Percentiles rank a stretch among this genome's conserved stretches.
Evolutionary conservation across 1,140 invertebrate species (phyloP).

Genomic region (Riptortus pedestris): DNA sequence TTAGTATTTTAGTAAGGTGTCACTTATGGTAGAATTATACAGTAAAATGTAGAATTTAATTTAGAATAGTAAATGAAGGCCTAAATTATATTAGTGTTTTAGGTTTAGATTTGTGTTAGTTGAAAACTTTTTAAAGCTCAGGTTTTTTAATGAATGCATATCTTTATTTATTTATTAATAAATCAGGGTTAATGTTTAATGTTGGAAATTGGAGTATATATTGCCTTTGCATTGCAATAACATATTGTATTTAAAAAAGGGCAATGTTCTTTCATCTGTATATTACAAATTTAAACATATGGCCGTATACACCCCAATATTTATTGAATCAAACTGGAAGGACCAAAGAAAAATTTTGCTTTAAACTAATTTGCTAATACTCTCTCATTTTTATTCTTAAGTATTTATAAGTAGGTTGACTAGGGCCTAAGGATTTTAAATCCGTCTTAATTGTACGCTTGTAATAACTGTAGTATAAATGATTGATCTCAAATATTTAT

Average conservation of each 20-base stretch:
- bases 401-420: slow-evolving; percentile 3
- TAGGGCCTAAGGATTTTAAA: slow-evolving; percentile 27
- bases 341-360: slow-evolving; percentile 22
- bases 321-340: slow-evolving; percentile 20
- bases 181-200: background rate
- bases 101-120: background rate
- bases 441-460: slow-evolving; percentile 28
- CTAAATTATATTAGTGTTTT: background rate
- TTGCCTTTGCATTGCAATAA: no score
- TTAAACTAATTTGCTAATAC: slow-evolving; percentile 2
- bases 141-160: background rate
- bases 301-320: slow-evolving; percentile 23
- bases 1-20: no score
- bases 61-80: background rate
- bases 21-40: no score
- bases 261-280: no score
- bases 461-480: slow-evolving; percentile 11
- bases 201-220: background rate
- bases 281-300: background rate
- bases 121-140: background rate
- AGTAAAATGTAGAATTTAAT: background rate
- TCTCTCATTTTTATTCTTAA: background rate
- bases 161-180: background rate
- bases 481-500: slow-evolving; percentile 25
- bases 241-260: no score